Conservation (phyloP, 1,140 invertebrate species). For the Trissolcus basalis region DNA sequence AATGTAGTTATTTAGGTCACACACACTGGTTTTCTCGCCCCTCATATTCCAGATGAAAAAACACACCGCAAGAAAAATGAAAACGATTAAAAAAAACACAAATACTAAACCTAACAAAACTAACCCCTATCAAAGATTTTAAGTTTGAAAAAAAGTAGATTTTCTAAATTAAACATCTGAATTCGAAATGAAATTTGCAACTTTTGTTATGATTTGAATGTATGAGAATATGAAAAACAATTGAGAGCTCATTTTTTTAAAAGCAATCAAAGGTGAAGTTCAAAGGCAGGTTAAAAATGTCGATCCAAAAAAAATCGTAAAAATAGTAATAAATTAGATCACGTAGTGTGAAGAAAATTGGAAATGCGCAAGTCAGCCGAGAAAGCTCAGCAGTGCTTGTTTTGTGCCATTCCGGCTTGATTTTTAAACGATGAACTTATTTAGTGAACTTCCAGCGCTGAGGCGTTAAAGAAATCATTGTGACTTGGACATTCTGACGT, state of each 20-base stretch:
- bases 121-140: no score
- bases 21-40: slow-evolving; percentile 33
- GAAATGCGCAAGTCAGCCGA: slow-evolving; percentile 34
- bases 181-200: no score
- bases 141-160: no score
- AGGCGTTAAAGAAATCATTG: slow-evolving; percentile 3
- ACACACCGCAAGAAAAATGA: neutral
- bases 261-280: no score
- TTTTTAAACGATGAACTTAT: slow-evolving; percentile 31
- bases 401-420: slow-evolving; percentile 21
- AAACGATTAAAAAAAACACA: no score
- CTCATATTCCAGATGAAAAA: slow-evolving; percentile 11
- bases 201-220: no score
- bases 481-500: slow-evolving; percentile 4
- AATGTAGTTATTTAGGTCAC: slow-evolving; percentile 45
- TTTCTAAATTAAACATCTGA: no score
- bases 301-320: neutral
- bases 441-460: slow-evolving; percentile 22
- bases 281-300: no score
- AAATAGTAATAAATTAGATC: slow-evolving; percentile 10
- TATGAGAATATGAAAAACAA: no score
- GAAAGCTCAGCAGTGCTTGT: slow-evolving; percentile 11
- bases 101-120: no score
- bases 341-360: slow-evolving; percentile 7
- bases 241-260: neutral